These are phyloP conservation scores for Crocuta crocuta DNA, from an alignment of 2,113 vertebrate genomes.

Conservation along the genomic window DNA sequence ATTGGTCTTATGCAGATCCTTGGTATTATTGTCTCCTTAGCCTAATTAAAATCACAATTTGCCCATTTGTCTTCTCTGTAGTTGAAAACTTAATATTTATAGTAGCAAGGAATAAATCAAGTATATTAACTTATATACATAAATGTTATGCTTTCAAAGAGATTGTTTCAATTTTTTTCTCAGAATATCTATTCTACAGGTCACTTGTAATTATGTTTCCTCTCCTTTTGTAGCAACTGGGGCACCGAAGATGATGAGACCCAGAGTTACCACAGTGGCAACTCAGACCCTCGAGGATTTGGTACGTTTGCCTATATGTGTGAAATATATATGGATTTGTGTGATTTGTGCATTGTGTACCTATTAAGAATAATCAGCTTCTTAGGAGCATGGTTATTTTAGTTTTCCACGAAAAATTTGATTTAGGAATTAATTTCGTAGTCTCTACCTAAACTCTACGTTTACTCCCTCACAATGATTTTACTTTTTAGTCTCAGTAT, in stretches of 20 bases:
- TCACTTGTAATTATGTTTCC: slow-evolving; percentile 54
- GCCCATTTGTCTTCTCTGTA: neutral
- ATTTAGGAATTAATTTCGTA: slow-evolving; percentile 42
- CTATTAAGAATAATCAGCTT: neutral
- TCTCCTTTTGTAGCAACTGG: slow-evolving; percentile 92
- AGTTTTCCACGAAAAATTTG: slow-evolving; percentile 35
- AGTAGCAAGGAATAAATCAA: neutral
- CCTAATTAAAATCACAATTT: slow-evolving; percentile 7
- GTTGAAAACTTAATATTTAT: neutral
- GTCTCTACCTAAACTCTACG: neutral
- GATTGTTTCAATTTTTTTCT: neutral
- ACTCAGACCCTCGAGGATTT: slow-evolving; percentile 98
- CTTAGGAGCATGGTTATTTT: neutral
- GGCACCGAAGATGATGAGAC: slow-evolving; percentile 95
- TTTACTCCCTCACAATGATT: slow-evolving; percentile 20
- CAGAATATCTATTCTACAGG: neutral
- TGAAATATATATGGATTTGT: neutral
- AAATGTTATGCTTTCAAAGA: neutral
- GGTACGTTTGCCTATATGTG: slow-evolving; percentile 86
- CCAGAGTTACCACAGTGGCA: slow-evolving; percentile 95
- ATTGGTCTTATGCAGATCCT: neutral
- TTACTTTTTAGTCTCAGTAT: slow-evolving; percentile 16
- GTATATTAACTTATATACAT: neutral
- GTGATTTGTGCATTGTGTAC: neutral
- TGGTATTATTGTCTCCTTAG: neutral